Evolutionary conservation across 2,113 vertebrate genomes (phyloP).

Genomic region (Oryzias woworae): DNA sequence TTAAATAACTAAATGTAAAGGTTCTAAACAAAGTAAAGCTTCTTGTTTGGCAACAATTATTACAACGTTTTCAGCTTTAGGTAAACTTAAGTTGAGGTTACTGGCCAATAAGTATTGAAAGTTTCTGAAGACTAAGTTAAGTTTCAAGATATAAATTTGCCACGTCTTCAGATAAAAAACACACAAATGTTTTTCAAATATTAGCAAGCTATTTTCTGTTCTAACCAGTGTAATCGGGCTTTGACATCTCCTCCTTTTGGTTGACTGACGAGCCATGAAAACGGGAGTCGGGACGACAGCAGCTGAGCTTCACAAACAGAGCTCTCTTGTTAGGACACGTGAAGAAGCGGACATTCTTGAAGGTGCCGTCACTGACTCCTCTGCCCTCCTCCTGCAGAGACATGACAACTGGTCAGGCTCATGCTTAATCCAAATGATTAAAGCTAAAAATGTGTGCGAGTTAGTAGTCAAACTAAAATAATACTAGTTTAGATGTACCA

Average conservation of each 20-base stretch:
- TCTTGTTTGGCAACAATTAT: too few species aligned
- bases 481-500: constrained; percentile 68
- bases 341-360: constrained; percentile 72
- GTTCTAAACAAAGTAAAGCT: too few species aligned
- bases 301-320: constrained; percentile 80
- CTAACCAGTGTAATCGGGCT: constrained; percentile 43
- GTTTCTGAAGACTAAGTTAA: too few species aligned
- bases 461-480: too few species aligned
- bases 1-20: too few species aligned
- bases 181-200: neutral
- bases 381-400: constrained; percentile 75
- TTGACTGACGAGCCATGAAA: constrained; percentile 56
- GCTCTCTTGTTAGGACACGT: constrained; percentile 69
- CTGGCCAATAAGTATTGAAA: too few species aligned
- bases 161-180: neutral
- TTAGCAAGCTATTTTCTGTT: neutral
- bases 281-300: constrained; percentile 78
- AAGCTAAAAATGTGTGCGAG: too few species aligned
- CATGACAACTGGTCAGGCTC: neutral
- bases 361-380: constrained; percentile 77
- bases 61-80: too few species aligned
- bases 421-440: too few species aligned
- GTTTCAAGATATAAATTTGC: too few species aligned
- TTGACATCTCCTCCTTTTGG: neutral
- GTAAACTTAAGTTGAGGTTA: too few species aligned